Percentiles rank a stretch among this genome's conserved stretches.
These are phyloP conservation scores for Rhagonycha lutea DNA, from an alignment of 2,888 invertebrate species.

Conservation along the genomic window DNA sequence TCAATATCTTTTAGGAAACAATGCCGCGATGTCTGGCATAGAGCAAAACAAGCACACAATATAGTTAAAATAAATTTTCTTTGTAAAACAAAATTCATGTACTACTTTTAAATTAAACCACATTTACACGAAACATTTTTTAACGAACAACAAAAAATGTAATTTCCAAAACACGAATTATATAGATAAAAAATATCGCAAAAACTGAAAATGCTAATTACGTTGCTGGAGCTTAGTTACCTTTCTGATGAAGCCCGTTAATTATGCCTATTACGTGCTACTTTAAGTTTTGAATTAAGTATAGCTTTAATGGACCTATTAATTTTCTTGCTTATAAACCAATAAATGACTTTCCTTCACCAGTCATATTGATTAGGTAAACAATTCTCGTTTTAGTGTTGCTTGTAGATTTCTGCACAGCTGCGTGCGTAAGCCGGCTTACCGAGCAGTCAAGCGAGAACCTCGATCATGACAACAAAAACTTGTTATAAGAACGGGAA, in stretches of 20 bases:
- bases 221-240: background rate
- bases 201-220: background rate
- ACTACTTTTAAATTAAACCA: background rate
- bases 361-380: background rate
- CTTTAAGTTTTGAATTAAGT: background rate
- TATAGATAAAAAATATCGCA: too few relatives aligned
- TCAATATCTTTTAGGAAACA: constrained; percentile 19
- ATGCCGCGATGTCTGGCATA: constrained; percentile 6
- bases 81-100: background rate
- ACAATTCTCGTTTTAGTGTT: background rate
- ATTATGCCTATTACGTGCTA: background rate
- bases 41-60: background rate
- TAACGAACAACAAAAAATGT: background rate
- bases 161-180: too few relatives aligned
- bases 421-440: background rate
- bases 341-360: background rate
- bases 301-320: background rate
- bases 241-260: background rate
- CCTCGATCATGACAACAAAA: background rate
- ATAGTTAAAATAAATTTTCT: background rate
- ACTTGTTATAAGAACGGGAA: background rate
- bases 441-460: background rate
- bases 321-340: background rate
- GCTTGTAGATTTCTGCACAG: background rate
- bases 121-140: background rate